phyloP scores from a whole-genome alignment of 2,113 vertebrate genomes.

The Mungos mungo region DNA sequence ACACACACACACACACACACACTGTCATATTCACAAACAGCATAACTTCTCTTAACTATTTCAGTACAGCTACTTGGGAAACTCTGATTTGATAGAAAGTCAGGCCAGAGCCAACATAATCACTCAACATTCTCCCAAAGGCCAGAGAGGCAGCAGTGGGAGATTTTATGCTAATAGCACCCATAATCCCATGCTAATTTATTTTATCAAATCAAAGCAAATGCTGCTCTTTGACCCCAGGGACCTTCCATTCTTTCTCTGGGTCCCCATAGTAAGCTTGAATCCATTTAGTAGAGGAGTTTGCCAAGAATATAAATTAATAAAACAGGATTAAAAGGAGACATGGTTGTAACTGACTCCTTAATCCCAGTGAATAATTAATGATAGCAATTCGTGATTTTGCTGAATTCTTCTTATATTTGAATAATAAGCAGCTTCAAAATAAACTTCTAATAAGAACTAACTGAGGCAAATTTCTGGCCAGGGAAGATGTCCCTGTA shows the following conservation, averaged over 20 bases:
- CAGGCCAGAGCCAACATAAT: neutral
- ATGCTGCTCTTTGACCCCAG: constrained; percentile 81
- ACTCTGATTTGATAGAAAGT: neutral
- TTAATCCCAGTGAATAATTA: constrained; percentile 89
- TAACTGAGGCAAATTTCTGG: neutral
- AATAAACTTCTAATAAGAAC: constrained; percentile 41
- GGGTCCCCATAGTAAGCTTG: constrained; percentile 79
- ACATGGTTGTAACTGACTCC: constrained; percentile 83
- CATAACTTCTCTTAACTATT: neutral
- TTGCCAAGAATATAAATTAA: constrained; percentile 87
- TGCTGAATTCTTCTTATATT: constrained; percentile 74
- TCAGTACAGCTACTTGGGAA: neutral
- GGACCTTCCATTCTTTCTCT: constrained; percentile 79
- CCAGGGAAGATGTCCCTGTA: neutral
- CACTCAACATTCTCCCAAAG: constrained; percentile 67
- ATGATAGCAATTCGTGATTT: constrained; percentile 82
- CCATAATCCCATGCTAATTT: constrained; percentile 87
- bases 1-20: neutral
- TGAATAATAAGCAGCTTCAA: constrained; percentile 83
- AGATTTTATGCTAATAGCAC: constrained; percentile 75
- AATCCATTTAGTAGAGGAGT: constrained; percentile 84
- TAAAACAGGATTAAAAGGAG: constrained; percentile 87
- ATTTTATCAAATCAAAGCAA: constrained; percentile 88
- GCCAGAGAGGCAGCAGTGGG: constrained; percentile 54
- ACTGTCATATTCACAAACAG: neutral